These are phyloP conservation scores for Caretta caretta DNA, from an alignment of 2,113 vertebrate genomes.

Conservation along the genomic window DNA sequence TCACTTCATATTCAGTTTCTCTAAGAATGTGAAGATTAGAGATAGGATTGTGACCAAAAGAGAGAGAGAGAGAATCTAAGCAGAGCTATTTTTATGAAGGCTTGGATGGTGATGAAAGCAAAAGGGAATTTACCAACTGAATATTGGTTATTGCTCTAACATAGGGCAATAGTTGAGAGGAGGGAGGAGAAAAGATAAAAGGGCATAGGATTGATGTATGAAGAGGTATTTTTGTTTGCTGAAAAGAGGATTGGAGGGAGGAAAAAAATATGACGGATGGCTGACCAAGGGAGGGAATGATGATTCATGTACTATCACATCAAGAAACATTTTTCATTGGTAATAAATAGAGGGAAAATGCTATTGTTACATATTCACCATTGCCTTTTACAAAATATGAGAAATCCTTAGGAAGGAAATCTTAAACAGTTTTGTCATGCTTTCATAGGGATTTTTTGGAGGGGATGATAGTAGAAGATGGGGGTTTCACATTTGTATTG, in stretches of 20 bases:
- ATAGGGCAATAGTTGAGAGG: neutral
- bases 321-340: neutral
- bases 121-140: neutral
- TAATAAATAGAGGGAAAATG: neutral
- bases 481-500: neutral
- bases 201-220: neutral
- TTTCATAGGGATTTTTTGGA: neutral
- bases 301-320: neutral
- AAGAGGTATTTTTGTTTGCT: neutral
- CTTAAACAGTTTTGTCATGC: neutral
- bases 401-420: neutral
- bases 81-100: neutral
- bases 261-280: too few species aligned
- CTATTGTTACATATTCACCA: neutral
- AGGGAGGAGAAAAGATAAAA: neutral
- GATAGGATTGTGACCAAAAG: neutral
- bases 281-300: neutral
- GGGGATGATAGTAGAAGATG: too few species aligned
- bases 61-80: neutral
- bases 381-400: neutral
- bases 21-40: neutral
- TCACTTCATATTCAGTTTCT: fast-evolving
- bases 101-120: neutral
- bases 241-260: neutral
- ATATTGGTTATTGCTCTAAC: neutral